Base-by-base conservation (phyloP, 2,113 vertebrate genomes). In the Odocoileus virginianus region DNA sequence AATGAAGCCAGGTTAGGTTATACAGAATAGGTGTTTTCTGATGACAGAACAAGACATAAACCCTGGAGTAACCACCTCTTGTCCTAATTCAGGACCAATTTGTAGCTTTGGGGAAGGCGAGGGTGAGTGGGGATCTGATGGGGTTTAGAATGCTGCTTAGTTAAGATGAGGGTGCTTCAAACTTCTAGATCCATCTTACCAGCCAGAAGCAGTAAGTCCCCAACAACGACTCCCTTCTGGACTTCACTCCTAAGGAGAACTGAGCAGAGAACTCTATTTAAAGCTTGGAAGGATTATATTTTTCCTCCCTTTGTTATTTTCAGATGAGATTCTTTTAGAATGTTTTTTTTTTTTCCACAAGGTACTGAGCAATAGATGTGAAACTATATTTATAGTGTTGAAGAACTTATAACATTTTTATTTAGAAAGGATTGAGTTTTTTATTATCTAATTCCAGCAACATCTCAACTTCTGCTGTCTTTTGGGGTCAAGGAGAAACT, bases 281-380 rank as follows among this genome's bases (percentile, higher is more conserved):
- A 92, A 74, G 15, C 82, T 93, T 89, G 71, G 55, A 93, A 54
- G 67, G 55, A 83, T 92, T 60, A 91, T 79, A 81, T 28, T 86
- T 86, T 91, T 91, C 91, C 10, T 33, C 7, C 19, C 55, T 93
- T 93, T 92, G 52, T 87, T 97, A 95, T 93, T 97, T 97, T 97
- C 52, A 97, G 71, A 95, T 74, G 64, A 97, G 57, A 87, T 92
- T 94, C 64, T 96, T 97, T 97, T 94, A 54, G 61, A 89, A 97
- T 50, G 5, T 1, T 90, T 6, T 58, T 47, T 33, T 55, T 74
- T 82, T 67, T 14, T 57, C 43, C 36, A 82, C 55, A 87, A 89
- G 87, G 94, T 97, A 76, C 84, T 96, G 64, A 97, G 95, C 27
- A 67, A 76, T 94, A 95, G 81, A 93, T 85, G 30, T 67, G 76